A percentile compares a stretch with the other conserved stretches of the same genome.
Evolutionary conservation across 2,888 invertebrate genomes (phyloP).

Genomic region (Coecobrya sp.): DNA sequence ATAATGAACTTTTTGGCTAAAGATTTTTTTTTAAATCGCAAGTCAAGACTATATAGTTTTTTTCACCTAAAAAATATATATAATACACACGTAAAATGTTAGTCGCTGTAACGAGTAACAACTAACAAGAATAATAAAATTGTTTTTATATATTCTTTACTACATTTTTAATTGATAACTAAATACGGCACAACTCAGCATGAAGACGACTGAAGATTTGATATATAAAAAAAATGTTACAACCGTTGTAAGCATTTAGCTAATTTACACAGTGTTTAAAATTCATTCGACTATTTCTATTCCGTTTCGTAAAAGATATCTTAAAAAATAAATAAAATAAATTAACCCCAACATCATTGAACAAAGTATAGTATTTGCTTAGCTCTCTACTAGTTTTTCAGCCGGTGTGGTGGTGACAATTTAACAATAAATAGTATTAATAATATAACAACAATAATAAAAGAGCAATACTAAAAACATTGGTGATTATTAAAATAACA

Average conservation of each 20-base stretch:
- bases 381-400: background rate
- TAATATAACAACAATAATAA: background rate
- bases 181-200: conserved; percentile 27
- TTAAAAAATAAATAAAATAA: conserved; percentile 19
- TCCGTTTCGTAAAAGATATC: background rate
- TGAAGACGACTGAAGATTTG: background rate
- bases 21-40: background rate
- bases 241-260: conserved; percentile 19
- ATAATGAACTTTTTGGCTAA: conserved; percentile 38
- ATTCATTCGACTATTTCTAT: background rate
- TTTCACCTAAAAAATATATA: background rate
- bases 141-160: background rate
- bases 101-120: background rate
- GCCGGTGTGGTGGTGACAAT: background rate
- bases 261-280: background rate
- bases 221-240: background rate
- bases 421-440: background rate
- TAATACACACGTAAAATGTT: background rate
- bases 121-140: background rate
- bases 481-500: background rate
- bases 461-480: background rate
- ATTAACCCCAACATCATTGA: background rate
- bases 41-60: background rate
- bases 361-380: background rate
- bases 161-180: background rate